Evolutionary conservation across 2,797 vertebrate genomes (phyloP).

Genomic region (Spinibarbus caldwelli): DNA sequence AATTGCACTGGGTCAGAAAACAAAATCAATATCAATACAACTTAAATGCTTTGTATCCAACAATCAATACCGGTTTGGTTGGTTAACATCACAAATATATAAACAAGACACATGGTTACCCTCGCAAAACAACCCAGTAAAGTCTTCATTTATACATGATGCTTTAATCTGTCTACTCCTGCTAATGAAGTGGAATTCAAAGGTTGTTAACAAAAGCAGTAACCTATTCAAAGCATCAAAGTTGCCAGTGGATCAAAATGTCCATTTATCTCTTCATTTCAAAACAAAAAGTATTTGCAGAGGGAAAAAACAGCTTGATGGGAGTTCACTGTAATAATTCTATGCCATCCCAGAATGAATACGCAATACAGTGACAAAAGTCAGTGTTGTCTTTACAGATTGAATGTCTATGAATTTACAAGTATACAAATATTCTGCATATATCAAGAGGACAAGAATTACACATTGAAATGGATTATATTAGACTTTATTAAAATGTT

Average conservation of each 20-base stretch:
- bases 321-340: neutral
- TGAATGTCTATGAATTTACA: conserved; percentile 54
- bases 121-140: conserved; percentile 52
- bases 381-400: conserved; percentile 35
- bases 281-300: neutral
- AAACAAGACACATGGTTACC: conserved; percentile 64
- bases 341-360: conserved; percentile 2
- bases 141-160: conserved; percentile 55
- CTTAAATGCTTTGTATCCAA: conserved; percentile 40
- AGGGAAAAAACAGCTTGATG: conserved; percentile 16
- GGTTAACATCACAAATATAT: conserved; percentile 55
- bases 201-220: neutral
- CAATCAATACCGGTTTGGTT: conserved; percentile 25
- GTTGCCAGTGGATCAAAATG: neutral
- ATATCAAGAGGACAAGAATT: conserved; percentile 77
- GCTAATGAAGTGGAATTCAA: conserved; percentile 8
- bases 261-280: conserved; percentile 22
- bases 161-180: conserved; percentile 20
- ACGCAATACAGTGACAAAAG: conserved; percentile 36
- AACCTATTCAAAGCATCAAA: neutral
- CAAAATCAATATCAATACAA: conserved; percentile 29
- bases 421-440: conserved; percentile 60
- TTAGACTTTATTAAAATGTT: conserved; percentile 86
- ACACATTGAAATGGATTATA: conserved; percentile 83
- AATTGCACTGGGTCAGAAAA: conserved; percentile 18